phyloP scores from a whole-genome alignment of 1,140 invertebrate species.

The Anoplolepis gracilipes region DNA sequence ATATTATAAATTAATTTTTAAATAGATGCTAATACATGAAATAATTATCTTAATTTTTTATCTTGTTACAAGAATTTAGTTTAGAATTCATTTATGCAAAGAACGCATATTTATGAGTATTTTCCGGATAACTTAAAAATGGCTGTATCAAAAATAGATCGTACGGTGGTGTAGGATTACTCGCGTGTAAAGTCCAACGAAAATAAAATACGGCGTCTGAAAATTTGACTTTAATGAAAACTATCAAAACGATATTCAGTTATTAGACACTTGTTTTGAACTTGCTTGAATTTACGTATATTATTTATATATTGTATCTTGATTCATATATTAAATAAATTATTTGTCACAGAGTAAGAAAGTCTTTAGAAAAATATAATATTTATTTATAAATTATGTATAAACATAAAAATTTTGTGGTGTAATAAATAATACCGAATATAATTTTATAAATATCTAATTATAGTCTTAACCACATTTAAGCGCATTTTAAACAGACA shows the following conservation, averaged over 20 bases:
- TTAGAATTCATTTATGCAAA: not conserved
- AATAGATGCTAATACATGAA: no score
- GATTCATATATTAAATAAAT: not conserved
- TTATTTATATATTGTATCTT: not conserved
- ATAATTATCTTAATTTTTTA: not conserved
- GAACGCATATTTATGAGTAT: not conserved
- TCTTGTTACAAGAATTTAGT: not conserved
- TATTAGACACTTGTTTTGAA: conserved; percentile 66
- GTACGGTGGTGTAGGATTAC: conserved; percentile 69
- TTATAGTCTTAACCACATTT: not conserved
- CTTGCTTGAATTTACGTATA: conserved; percentile 23
- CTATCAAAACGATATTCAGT: conserved; percentile 54
- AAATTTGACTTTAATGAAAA: conserved; percentile 70
- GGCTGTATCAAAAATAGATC: conserved; percentile 72
- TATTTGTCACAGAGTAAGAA: not conserved
- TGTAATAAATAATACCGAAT: not conserved
- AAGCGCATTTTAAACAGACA: not conserved
- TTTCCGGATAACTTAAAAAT: conserved; percentile 70
- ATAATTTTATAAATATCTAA: not conserved
- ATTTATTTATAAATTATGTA: conserved; percentile 4
- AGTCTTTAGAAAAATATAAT: not conserved
- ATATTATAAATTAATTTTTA: not conserved
- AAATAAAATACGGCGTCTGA: conserved; percentile 72
- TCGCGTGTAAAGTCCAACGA: conserved; percentile 60
- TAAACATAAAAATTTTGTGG: not conserved